Base-by-base conservation (phyloP, 2,113 vertebrate genomes). In the Amblyopsis rosae region DNA sequence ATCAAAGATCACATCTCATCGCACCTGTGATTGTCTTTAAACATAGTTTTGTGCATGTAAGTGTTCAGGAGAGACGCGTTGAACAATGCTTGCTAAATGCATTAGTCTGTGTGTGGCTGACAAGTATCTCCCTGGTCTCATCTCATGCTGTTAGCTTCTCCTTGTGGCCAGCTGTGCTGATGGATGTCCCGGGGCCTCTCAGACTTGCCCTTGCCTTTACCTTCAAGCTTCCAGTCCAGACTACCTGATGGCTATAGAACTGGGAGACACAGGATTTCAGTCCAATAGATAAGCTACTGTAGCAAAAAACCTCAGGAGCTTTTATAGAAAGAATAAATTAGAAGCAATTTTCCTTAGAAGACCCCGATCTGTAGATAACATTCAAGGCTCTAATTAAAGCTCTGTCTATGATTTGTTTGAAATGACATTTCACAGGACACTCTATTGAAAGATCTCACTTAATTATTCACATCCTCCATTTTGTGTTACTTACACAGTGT, bases 101-200 rank as follows among this genome's bases (percentile, higher is more conserved):
- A 74, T 8, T 15, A 15, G 35, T 68, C 55, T 53, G 58, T 48
- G 0, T 55, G 49, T 73, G 61, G 82, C 17, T 48, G 75, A 41
- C 72, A 68, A 26, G 54, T 35, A 8, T 54, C 4, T 59, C 13
- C 13, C 49, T 67, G 49, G 62, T 72, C 72, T 50, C 72, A 65
- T 8, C 61, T 60, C 70, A 70, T 75, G 49, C 72, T 79, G 64
- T 76, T 80, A 62, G 68, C 57, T 70, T 49, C 46, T 86, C 60
- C 48, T 66, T 12, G 17, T 66, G 48, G 48, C 62, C 81, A 70
- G 70, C 70, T 68, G 70, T 59, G 62, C 45, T 19, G 67, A 75
- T 45, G 48, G 19, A 75, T 76, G 60, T 75, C 75, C 47, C 12
- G 53, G 15, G 56, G 70, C 17, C 41, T 46, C 26, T 46, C 16